These are phyloP conservation scores for Gorsachius goisagi DNA, from an alignment of 2,113 vertebrate genomes.

Conservation along the genomic window DNA sequence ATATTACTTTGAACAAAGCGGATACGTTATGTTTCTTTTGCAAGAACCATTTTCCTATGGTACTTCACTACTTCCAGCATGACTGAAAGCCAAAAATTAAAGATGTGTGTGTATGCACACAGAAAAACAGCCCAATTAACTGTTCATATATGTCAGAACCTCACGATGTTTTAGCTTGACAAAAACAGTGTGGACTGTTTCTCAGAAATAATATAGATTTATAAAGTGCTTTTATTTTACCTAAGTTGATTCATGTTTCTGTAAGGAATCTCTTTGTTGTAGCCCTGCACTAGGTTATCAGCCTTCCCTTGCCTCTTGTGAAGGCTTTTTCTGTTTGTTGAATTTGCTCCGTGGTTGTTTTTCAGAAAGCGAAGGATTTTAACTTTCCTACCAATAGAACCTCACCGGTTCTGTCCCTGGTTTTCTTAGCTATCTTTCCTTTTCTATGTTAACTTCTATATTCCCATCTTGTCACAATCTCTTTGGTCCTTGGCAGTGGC, in stretches of 20 bases:
- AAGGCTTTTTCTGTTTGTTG: background rate
- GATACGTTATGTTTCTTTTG: background rate
- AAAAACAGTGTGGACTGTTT: background rate
- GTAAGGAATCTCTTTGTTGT: background rate
- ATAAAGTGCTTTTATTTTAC: background rate
- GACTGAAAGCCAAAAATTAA: background rate
- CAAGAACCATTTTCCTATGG: background rate
- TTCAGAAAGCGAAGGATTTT: background rate
- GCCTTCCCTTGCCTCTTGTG: background rate
- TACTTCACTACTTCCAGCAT: background rate
- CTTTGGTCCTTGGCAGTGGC: constrained; percentile 41
- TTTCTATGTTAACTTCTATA: background rate
- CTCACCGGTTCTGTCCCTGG: background rate
- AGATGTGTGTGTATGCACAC: background rate
- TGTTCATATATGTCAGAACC: background rate
- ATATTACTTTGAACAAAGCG: background rate
- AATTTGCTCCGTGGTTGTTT: background rate
- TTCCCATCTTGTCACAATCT: constrained; percentile 40
- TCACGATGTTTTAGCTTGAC: background rate
- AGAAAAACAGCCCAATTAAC: background rate
- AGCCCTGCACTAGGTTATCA: background rate
- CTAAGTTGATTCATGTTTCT: background rate
- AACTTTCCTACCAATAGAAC: background rate
- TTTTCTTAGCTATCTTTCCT: background rate
- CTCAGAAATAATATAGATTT: background rate